Conservation (phyloP, 2,797 vertebrate species). For the Malacoraja senta region DNA sequence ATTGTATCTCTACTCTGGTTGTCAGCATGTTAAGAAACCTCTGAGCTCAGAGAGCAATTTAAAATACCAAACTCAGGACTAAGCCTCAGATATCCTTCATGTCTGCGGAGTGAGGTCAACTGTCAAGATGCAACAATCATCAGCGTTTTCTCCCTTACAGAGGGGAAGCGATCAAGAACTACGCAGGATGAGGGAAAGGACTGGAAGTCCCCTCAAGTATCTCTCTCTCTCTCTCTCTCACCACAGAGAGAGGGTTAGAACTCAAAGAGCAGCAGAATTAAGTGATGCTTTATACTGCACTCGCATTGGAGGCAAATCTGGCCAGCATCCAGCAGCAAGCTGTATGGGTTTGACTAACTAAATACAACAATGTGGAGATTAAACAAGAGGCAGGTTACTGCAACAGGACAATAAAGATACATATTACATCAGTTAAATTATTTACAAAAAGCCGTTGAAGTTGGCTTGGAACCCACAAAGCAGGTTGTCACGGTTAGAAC, state of each 20-base stretch:
- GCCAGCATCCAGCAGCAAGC: background rate
- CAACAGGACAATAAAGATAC: background rate
- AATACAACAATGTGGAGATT: background rate
- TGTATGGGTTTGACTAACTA: conserved; percentile 18
- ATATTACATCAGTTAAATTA: background rate
- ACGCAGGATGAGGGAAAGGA: background rate
- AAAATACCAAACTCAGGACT: too few relatives aligned
- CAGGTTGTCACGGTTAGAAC: background rate
- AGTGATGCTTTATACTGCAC: background rate
- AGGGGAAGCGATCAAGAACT: background rate
- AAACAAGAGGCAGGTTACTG: background rate
- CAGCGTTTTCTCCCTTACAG: background rate
- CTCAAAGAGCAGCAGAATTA: background rate
- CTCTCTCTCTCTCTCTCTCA: background rate
- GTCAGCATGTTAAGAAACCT: background rate
- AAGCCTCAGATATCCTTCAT: too few relatives aligned
- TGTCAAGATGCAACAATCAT: background rate
- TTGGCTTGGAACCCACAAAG: background rate
- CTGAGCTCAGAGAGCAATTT: too few relatives aligned
- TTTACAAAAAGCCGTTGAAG: background rate
- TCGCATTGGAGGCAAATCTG: background rate
- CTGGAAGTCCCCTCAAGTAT: background rate
- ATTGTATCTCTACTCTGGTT: background rate
- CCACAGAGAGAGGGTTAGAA: background rate
- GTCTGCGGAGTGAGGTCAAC: too few relatives aligned